A percentile compares a stretch with the other conserved stretches of the same genome.
phyloP scores from a whole-genome alignment of 2,797 vertebrate species.

The Odontamblyopus rebecca region DNA sequence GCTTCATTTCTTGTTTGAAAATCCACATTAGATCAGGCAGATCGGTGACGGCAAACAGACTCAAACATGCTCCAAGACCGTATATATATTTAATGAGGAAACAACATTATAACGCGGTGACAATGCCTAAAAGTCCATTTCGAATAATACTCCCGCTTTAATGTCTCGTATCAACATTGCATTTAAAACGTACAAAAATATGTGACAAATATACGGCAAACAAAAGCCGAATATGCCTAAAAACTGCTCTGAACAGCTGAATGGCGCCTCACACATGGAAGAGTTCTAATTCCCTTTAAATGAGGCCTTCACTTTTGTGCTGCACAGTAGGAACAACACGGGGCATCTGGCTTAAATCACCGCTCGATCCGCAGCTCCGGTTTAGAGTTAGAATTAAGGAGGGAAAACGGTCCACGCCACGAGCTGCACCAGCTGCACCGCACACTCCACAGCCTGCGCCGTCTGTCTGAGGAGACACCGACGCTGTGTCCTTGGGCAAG shows the following conservation, averaged over 20 bases:
- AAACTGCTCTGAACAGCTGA: not conserved
- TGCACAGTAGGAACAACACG: constrained; percentile 8
- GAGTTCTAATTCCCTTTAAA: not conserved
- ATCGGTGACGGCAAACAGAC: not conserved
- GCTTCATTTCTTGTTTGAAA: too few species aligned
- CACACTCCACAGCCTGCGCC: not conserved
- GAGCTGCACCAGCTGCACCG: not conserved
- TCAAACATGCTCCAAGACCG: too few species aligned
- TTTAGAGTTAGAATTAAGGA: not conserved
- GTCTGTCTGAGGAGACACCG: not conserved
- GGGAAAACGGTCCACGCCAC: not conserved
- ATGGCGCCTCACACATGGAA: not conserved
- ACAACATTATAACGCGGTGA: too few species aligned
- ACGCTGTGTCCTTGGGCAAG: too few species aligned
- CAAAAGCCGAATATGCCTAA: too few species aligned
- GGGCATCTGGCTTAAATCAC: constrained; percentile 1
- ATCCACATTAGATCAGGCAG: not conserved
- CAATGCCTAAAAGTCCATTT: too few species aligned
- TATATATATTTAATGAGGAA: too few species aligned
- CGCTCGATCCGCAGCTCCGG: not conserved
- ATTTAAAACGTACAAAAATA: too few species aligned
- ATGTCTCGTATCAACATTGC: too few species aligned
- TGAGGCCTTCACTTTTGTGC: not conserved
- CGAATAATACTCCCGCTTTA: too few species aligned
- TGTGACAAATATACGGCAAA: too few species aligned